A percentile compares a stretch with the other conserved stretches of the same genome.
Conservation (phyloP, 2,113 vertebrate genomes). For the Indicator indicator region DNA sequence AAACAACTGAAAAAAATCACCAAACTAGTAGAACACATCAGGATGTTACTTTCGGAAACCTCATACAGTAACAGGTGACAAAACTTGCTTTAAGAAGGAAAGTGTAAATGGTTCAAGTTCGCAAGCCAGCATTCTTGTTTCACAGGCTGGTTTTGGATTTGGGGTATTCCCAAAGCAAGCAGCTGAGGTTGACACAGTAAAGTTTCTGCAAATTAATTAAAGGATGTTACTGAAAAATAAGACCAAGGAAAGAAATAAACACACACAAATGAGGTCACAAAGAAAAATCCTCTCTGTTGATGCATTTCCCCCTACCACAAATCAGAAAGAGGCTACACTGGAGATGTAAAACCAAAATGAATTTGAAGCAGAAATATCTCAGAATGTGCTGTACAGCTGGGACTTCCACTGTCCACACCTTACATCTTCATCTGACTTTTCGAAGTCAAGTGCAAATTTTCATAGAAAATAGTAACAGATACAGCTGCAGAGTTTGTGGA, state of each 20-base stretch:
- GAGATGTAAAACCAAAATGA: background rate
- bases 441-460: background rate
- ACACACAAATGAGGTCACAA: background rate
- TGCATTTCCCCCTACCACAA: background rate
- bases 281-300: background rate
- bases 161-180: background rate
- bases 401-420: background rate
- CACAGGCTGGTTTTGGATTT: background rate
- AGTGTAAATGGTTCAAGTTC: background rate
- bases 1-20: background rate
- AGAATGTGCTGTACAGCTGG: background rate
- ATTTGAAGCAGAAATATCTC: background rate
- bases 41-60: background rate
- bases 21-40: background rate
- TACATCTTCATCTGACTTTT: background rate
- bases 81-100: background rate
- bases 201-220: background rate
- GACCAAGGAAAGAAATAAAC: background rate
- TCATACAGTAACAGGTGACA: background rate
- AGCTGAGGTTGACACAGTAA: background rate
- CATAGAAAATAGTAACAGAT: background rate
- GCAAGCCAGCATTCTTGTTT: background rate
- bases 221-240: background rate
- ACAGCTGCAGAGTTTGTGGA: background rate
- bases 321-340: background rate